A percentile compares a stretch with the other conserved stretches of the same genome.
Evolutionary conservation across 2,888 invertebrate species (phyloP).

Genomic region (Congeria kusceri): DNA sequence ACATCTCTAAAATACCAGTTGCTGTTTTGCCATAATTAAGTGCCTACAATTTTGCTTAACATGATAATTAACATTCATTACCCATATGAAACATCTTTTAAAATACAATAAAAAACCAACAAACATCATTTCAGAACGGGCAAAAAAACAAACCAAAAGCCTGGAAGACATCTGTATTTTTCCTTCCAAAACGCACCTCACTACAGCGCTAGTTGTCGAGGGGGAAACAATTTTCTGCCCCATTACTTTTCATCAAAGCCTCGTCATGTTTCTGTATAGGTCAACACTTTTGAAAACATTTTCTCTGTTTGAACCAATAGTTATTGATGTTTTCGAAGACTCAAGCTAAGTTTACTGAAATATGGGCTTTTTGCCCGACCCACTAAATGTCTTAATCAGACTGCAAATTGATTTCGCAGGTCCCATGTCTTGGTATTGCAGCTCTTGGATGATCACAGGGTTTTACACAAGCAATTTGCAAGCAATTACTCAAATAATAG

Average conservation of each 20-base stretch:
- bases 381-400: constrained; percentile 49
- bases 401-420: constrained; percentile 42
- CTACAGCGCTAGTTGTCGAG: background rate
- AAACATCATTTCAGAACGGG: too few relatives aligned
- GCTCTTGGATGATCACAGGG: constrained; percentile 21
- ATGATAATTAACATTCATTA: too few relatives aligned
- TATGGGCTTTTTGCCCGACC: constrained; percentile 26
- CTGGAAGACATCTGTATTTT: too few relatives aligned
- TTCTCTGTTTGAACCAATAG: constrained; percentile 59
- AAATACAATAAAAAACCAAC: too few relatives aligned
- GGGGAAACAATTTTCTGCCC: constrained; percentile 51
- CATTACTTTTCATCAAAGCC: constrained; percentile 61
- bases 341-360: constrained; percentile 27
- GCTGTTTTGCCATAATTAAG: too few relatives aligned
- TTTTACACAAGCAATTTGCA: constrained; percentile 60
- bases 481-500: constrained; percentile 62
- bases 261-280: constrained; percentile 56
- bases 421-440: constrained; percentile 15
- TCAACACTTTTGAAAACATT: constrained; percentile 66
- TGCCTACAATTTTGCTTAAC: too few relatives aligned
- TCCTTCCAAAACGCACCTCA: too few relatives aligned
- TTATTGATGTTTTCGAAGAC: constrained; percentile 39
- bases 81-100: too few relatives aligned
- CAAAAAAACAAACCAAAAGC: too few relatives aligned
- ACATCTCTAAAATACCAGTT: too few relatives aligned